Base-by-base conservation (phyloP, 2,888 invertebrate species). In the Dioctria rufipes region DNA sequence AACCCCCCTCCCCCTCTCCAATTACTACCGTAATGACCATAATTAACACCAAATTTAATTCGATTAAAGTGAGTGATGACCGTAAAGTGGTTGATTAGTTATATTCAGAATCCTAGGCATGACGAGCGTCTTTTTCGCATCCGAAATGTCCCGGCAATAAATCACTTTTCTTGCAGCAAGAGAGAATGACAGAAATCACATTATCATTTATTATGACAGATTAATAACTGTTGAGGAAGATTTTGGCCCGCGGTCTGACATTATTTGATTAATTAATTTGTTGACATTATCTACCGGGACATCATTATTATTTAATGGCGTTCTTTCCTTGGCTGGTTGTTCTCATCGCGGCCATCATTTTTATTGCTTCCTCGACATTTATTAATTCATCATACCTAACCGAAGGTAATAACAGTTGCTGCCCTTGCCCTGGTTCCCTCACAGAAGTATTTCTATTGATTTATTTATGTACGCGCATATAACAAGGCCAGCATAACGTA, bases 181-280 rank as follows among this genome's bases (percentile, higher is more conserved):
- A 46, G 11, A n/a, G 54, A 25, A 25, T 25, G 77, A 63, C 77
- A 63, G 77, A 77, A 77, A 77, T 77, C 77, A 77, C 77, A 46
- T 77, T 77, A 77, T 77, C 77, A 77, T 77, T 77, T 77, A 77
- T 77, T 77, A 61, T 77, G 77, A 77, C 77, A 77, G 77, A 77
- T 77, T 77, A 77, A 77, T 77, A 77, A 63, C 77, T 46, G 77
- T 49, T 58, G 63, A 77, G 46, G 77, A 77, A 63, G 77, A 77
- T 77, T 61, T 42, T 58, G 49, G 63, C 42, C 49, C 77, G 77
- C 63, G 63, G 63, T 11, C 49, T 77, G 77, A 77, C 63, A 63
- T 61, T 25, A n/a, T 61, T 49, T 77, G 77, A 77, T 77, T 77
- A 77, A 77, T 77, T 77, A 77, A 77, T 77, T 77, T 77, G 77